Percentiles rank a stretch among this genome's conserved stretches.
These are phyloP conservation scores for Ceratina australensis DNA, from an alignment of 1,140 invertebrate genomes.

Conservation along the genomic window DNA sequence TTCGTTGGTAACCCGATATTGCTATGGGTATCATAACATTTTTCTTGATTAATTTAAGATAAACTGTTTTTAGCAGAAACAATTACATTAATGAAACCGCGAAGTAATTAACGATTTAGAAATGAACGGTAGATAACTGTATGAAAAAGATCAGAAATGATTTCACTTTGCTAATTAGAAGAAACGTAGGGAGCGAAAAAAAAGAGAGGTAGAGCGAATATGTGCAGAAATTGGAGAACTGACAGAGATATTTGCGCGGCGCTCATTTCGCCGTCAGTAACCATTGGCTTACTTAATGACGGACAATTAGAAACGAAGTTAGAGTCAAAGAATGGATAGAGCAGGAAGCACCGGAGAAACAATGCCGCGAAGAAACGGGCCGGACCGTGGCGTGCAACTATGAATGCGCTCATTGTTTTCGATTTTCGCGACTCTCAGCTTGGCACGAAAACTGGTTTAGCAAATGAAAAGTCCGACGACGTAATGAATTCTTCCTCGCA, in stretches of 20 bases:
- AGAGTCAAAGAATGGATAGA: constrained; percentile 34
- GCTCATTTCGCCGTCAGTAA: constrained; percentile 31
- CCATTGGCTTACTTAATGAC: constrained; percentile 60
- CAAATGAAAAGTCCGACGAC: background rate
- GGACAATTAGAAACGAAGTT: constrained; percentile 64
- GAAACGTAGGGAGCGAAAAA: background rate
- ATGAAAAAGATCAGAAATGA: too few relatives aligned
- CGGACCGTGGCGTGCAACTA: constrained; percentile 9
- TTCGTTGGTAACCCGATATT: too few relatives aligned
- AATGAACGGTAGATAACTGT: too few relatives aligned
- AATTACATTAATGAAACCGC: background rate
- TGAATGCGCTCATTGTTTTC: constrained; percentile 51
- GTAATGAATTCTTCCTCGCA: background rate
- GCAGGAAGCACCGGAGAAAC: constrained; percentile 34
- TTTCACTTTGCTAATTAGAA: too few relatives aligned
- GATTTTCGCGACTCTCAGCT: constrained; percentile 8
- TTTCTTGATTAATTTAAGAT: background rate
- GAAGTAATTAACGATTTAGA: too few relatives aligned
- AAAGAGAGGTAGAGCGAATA: background rate
- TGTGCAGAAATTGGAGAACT: constrained; percentile 49
- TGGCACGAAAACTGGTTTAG: constrained; percentile 28
- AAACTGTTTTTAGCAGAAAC: background rate
- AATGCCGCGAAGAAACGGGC: constrained; percentile 31
- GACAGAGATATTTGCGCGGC: constrained; percentile 33
- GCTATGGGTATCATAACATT: background rate